Base-by-base conservation (phyloP, 2,797 vertebrate genomes). In the Calcarius lapponicus region DNA sequence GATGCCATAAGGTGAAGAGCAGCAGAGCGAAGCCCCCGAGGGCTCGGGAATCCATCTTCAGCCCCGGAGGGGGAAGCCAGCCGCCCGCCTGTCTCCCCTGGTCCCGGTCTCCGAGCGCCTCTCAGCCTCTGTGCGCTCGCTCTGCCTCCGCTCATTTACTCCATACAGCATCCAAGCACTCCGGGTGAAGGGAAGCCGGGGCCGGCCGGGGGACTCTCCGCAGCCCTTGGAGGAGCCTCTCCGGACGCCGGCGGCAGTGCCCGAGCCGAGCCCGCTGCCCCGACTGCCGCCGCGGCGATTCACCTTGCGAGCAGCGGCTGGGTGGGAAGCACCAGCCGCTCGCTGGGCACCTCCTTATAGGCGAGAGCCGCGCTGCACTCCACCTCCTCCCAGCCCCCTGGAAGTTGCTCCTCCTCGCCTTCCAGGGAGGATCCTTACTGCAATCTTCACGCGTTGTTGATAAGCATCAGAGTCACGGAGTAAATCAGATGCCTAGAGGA, bases 271-370 rank as follows among this genome's bases (percentile, higher is more conserved):
- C 66, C 66, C 51, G 29, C 62, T 85, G 36, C 82, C 70, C 65
- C 31, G 47, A 31, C 82, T 58, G 71, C 78, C 3, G 87, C 94
- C 92, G 61, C 75, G 13, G 24, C 40, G 26, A 66, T 43, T 67
- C 94, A 79, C 94, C 94, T 88, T 43, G 50, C 80, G 43, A 93
- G 92, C 90, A 17, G 80, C 76, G 19, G 50, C 87, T 34, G 76
- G 67, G 88, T 84, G 80, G 88, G 88, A 95, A 94, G 94, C 97
- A 12, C 93, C 91, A 73, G 83, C 25, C 14, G 24, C 62, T 89
- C 21, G 43, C 94, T 54, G 96, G 94, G 97, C 97, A 96, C 95
- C 98, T 97, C 98, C 97, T 98, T 97, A 98, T 98, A 98, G 97
- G 96, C 88, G 94, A 84, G 75, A 48, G n/a, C 75, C 50, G 92